Conservation (phyloP, 2,888 invertebrate species). For the Tanypteryx hageni region DNA sequence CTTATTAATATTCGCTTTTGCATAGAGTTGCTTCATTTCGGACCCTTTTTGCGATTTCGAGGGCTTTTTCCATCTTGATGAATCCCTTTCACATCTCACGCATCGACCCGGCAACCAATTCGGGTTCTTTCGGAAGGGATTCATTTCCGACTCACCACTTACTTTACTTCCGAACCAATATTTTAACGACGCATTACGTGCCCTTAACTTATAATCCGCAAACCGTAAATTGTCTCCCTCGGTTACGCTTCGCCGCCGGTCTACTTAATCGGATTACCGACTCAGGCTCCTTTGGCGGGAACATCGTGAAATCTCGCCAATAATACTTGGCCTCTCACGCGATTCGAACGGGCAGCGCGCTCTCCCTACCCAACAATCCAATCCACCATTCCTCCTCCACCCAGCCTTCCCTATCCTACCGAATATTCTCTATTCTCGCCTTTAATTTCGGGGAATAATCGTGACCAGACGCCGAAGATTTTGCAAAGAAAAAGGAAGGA, state of each 20-base stretch:
- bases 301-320: background rate
- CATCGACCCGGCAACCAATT: background rate
- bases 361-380: background rate
- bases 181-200: constrained; percentile 19
- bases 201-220: background rate
- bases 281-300: constrained; percentile 10
- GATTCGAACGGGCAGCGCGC: background rate
- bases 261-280: constrained; percentile 8
- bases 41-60: background rate
- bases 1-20: background rate
- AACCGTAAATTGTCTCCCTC: constrained; percentile 3
- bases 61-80: no score
- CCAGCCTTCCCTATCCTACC: no score
- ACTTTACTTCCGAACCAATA: constrained; percentile 15
- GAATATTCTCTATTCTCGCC: no score
- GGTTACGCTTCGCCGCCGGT: constrained; percentile 6
- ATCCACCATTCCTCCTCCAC: no score
- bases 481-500: no score
- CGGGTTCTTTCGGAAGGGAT: background rate
- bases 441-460: no score
- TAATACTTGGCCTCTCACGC: background rate
- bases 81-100: background rate
- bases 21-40: background rate
- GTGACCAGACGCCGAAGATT: no score
- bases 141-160: background rate